Conservation (phyloP, 2,888 invertebrate genomes). For the Temnothorax unifasciatus region DNA sequence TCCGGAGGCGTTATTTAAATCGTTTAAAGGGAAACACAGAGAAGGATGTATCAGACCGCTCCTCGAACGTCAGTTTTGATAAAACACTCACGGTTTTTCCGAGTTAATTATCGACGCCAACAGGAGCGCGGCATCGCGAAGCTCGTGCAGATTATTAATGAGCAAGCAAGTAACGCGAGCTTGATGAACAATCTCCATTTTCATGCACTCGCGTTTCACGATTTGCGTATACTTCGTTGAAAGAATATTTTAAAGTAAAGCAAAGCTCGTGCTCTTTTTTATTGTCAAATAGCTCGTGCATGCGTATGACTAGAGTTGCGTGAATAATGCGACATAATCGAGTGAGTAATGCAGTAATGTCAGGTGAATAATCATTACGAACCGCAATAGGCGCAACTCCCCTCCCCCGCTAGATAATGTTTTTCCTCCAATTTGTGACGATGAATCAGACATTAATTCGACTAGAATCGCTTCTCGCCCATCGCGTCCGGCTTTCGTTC, state of each 20-base stretch:
- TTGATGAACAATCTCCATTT: slow-evolving; percentile 23
- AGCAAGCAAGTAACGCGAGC: slow-evolving; percentile 31
- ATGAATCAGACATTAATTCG: background rate
- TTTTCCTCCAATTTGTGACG: background rate
- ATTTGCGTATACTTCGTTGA: slow-evolving; percentile 9
- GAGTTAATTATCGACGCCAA: slow-evolving; percentile 43
- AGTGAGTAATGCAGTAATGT: slow-evolving; percentile 44
- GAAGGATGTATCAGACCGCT: background rate
- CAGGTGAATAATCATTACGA: slow-evolving; percentile 40
- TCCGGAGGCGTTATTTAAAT: background rate
- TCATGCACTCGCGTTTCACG: slow-evolving; percentile 5
- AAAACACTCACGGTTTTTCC: slow-evolving; percentile 41
- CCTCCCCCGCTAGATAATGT: background rate
- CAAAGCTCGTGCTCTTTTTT: background rate
- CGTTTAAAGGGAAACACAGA: slow-evolving; percentile 1
- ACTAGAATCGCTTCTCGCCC: background rate
- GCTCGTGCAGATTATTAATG: slow-evolving; percentile 37
- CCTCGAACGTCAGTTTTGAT: slow-evolving; percentile 6
- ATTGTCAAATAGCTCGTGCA: background rate
- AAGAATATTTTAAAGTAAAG: slow-evolving; percentile 9
- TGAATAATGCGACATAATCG: slow-evolving; percentile 3
- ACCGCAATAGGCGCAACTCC: background rate
- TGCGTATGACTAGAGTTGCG: background rate
- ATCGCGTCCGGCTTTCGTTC: background rate
- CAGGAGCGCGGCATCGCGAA: background rate